Percentiles rank a stretch among this genome's conserved stretches.
Evolutionary conservation across 2,888 invertebrate genomes (phyloP).

Genomic region (Drosophila eohydei): DNA sequence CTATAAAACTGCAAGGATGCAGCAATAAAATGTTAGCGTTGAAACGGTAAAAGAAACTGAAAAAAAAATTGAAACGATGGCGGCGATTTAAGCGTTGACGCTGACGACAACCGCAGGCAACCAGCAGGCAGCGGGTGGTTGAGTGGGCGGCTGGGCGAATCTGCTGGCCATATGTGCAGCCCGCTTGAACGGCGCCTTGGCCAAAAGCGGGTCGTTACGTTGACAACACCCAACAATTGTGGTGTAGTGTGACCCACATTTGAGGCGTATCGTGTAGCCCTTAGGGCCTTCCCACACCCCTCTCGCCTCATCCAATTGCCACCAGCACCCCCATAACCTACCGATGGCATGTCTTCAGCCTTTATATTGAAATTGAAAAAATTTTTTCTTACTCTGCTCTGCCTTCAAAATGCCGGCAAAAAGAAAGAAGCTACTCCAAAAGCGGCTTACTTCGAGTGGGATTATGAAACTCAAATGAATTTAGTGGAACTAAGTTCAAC

Average conservation of each 20-base stretch:
- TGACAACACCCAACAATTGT: conserved; percentile 72
- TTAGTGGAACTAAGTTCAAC: neutral
- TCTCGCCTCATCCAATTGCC: neutral
- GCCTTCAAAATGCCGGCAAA: conserved; percentile 44
- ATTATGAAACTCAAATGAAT: conserved; percentile 9
- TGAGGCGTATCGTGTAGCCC: conserved; percentile 66
- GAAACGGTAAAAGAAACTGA: conserved; percentile 39
- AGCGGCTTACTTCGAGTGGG: conserved; percentile 17
- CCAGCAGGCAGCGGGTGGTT: conserved; percentile 1
- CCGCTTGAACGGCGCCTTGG: conserved; percentile 61
- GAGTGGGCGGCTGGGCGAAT: conserved; percentile 15
- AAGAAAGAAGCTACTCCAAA: neutral
- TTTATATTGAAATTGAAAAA: conserved; percentile 74
- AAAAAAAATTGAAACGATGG: conserved; percentile 24
- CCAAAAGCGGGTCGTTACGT: conserved; percentile 77
- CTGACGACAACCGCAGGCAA: conserved; percentile 46
- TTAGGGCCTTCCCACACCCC: conserved; percentile 17
- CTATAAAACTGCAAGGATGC: conserved; percentile 79
- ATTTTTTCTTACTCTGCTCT: conserved; percentile 12
- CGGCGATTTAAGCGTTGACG: conserved; percentile 53
- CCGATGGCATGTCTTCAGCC: conserved; percentile 63
- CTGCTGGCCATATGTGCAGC: conserved; percentile 58
- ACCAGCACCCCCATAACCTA: conserved; percentile 24
- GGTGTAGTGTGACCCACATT: conserved; percentile 74
- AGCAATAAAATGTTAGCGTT: conserved; percentile 71